Evolutionary conservation across 1,140 invertebrate species (phyloP), one percentile per base, ranked within the genome.

Genomic region (Pentalonia nigronervosa): DNA sequence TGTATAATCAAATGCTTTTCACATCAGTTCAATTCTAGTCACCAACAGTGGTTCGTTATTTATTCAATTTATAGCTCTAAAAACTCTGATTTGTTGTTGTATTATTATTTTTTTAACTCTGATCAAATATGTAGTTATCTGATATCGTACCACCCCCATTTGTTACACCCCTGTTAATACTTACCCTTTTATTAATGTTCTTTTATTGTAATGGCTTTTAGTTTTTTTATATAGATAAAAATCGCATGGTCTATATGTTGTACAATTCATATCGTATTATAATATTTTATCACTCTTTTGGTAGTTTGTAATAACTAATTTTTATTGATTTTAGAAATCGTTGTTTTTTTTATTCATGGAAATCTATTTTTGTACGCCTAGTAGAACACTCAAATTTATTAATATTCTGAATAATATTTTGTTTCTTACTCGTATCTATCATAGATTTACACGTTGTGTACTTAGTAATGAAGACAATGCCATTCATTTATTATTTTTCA

Each of bases 101-200:
- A 41, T 86, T 47, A 47, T 30, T 86, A 47, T 86, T 47, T 45
- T 84, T 47, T 30, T 47, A 47, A 86, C 45, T 30, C 41, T 47
- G 41, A 86, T 86, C 36, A 30, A 47, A 86, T 84, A 84, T 41
- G 30, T 45, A 47, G n/a, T 83, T 83, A 45, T 86, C 11, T 30
- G 84, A 86, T 86, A 86, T 86, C 23, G 45, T 45, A 47, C 47
- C 84, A 45, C 84, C 84, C 84, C 41, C 11, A 45, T 86, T 86
- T 76, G 30, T 30, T 76, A 34, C 60, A n/a, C 60, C 60, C 41
- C 25, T 30, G 45, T 47, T 86, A 45, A 25, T 86, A 30, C 25
- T 47, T 30, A 84, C 76, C 76, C 83, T 20, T 41, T 86, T 86
- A 86, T 86, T 86, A 86, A 47, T 86, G 25, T 86, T 47, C 25